Evolutionary conservation across 2,113 vertebrate genomes (phyloP).

Genomic region (Limanda limanda): DNA sequence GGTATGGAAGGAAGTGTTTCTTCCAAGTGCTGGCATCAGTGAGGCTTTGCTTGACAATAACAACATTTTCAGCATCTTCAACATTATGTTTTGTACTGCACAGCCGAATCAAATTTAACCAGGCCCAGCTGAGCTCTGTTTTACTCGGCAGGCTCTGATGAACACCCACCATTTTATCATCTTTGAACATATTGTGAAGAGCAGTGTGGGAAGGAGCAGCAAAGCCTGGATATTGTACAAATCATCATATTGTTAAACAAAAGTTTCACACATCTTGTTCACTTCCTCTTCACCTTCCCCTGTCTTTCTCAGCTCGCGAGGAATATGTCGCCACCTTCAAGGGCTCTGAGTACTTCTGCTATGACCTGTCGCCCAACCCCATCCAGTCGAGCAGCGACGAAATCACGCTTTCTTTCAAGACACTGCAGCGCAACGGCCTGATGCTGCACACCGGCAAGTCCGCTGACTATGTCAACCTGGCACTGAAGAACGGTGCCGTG

Average conservation of each 20-base stretch:
- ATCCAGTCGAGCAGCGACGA: slow-evolving; percentile 99
- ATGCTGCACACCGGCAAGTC: slow-evolving; percentile 99
- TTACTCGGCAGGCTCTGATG: slow-evolving; percentile 61
- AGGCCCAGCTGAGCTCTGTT: slow-evolving; percentile 68
- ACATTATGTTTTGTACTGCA: slow-evolving; percentile 65
- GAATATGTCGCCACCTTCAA: slow-evolving; percentile 99
- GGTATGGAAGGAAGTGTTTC: slow-evolving; percentile 72
- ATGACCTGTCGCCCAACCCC: slow-evolving; percentile 97
- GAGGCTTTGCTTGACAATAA: slow-evolving; percentile 75
- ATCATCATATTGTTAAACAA: slow-evolving; percentile 54
- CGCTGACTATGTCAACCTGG: slow-evolving; percentile 99
- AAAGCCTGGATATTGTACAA: slow-evolving; percentile 41
- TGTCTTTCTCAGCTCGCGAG: slow-evolving; percentile 89
- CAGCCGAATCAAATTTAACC: slow-evolving; percentile 67
- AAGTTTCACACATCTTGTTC: slow-evolving; percentile 11
- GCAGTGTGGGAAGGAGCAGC: slow-evolving; percentile 62
- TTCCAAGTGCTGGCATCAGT: slow-evolving; percentile 71
- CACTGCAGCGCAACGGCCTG: slow-evolving; percentile 98
- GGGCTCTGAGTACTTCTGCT: slow-evolving; percentile 99
- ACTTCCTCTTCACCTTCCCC: slow-evolving; percentile 13
- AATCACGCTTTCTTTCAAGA: slow-evolving; percentile 99
- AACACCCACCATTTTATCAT: slow-evolving; percentile 75
- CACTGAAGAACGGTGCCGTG: slow-evolving; percentile 98
- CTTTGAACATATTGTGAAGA: slow-evolving; percentile 60
- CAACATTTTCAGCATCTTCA: slow-evolving; percentile 69